A percentile compares a stretch with the other conserved stretches of the same genome.
These are phyloP conservation scores for Ostrea denselamellosa DNA, from an alignment of 1,140 invertebrate species.

Conservation along the genomic window DNA sequence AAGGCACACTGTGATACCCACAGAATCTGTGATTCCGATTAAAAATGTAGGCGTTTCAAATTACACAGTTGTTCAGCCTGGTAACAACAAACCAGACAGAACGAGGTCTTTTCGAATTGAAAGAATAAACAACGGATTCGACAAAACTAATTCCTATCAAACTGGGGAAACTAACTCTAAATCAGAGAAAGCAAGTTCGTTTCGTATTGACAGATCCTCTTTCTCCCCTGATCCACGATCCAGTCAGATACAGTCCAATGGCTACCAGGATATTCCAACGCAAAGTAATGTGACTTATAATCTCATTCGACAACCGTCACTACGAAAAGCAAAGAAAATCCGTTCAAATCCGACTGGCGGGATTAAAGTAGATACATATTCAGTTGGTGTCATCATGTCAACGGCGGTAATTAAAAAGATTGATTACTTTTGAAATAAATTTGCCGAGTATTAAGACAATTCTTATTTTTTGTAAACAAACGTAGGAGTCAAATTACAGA, in stretches of 20 bases:
- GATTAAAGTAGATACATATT: slow-evolving; percentile 70
- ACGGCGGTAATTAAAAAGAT: slow-evolving; percentile 60
- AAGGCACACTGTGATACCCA: background rate
- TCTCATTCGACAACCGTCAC: slow-evolving; percentile 57
- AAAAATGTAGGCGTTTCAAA: background rate
- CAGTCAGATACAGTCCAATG: background rate
- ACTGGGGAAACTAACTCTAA: background rate
- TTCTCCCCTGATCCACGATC: slow-evolving; percentile 3
- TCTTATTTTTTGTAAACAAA: too few species aligned
- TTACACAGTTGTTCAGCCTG: background rate
- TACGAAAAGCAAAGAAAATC: slow-evolving; percentile 50
- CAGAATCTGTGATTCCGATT: background rate
- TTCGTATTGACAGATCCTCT: background rate
- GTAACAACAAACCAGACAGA: slow-evolving; percentile 19
- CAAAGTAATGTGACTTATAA: slow-evolving; percentile 47
- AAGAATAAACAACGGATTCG: slow-evolving; percentile 1
- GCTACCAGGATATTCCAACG: background rate
- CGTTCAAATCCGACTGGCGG: slow-evolving; percentile 47
- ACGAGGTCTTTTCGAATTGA: background rate
- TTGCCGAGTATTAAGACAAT: background rate
- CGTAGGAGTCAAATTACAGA: too few species aligned
- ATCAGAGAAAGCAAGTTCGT: background rate
- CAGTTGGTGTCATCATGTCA: slow-evolving; percentile 71
- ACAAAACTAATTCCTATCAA: background rate
- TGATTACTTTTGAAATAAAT: background rate